Conservation (phyloP, 2,113 vertebrate genomes). For the Rissa tridactyla region DNA sequence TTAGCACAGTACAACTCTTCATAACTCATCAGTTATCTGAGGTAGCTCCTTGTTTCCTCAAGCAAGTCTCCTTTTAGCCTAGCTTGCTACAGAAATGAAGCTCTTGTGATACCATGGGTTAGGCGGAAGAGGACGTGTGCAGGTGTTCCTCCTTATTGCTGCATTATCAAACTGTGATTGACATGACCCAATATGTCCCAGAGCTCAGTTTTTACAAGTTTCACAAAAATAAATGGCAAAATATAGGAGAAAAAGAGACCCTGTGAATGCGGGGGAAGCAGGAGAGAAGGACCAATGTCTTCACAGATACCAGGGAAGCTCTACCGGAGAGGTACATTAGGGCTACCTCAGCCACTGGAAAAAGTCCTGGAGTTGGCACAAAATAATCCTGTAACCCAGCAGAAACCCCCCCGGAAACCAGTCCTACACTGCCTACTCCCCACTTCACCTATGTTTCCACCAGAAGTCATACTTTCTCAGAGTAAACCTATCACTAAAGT, state of each 20-base stretch:
- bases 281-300: neutral
- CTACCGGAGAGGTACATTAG: neutral
- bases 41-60: neutral
- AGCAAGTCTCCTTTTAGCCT: neutral
- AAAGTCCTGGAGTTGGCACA: neutral
- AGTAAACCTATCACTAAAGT: neutral
- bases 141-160: neutral
- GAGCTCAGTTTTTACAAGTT: neutral
- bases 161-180: neutral
- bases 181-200: neutral
- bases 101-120: neutral
- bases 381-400: neutral
- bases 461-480: accelerated
- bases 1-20: neutral
- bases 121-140: neutral
- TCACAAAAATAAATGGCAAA: neutral
- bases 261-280: neutral
- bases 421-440: neutral
- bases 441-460: neutral
- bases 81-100: neutral
- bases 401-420: neutral
- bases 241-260: neutral
- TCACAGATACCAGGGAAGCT: neutral
- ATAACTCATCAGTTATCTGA: neutral
- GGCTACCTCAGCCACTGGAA: neutral